Conservation (phyloP, 2,113 vertebrate species). For the Ariopsis seemanni region DNA sequence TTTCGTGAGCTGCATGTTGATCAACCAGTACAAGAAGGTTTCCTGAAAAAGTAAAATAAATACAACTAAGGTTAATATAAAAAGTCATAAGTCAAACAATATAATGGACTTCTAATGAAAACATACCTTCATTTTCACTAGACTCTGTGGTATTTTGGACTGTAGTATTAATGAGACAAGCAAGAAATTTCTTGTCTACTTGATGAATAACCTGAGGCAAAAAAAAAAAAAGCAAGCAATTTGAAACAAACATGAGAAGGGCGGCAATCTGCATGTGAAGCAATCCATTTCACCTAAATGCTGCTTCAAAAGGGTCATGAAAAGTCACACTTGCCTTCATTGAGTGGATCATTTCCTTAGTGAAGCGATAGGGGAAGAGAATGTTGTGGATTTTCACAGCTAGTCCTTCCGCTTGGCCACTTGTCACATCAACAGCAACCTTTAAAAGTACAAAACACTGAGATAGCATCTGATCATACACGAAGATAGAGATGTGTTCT, state of each 20-base stretch:
- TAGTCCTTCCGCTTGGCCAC: conserved; percentile 78
- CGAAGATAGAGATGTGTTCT: too few species aligned
- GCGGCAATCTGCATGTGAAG: neutral
- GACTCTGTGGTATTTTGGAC: conserved; percentile 54
- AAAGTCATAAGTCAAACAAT: neutral
- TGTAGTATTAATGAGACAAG: conserved; percentile 88
- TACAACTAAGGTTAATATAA: neutral
- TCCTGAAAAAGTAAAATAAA: conserved; percentile 61
- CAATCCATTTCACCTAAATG: neutral
- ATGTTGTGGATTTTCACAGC: conserved; percentile 94
- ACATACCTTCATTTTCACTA: conserved; percentile 60
- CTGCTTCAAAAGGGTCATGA: neutral
- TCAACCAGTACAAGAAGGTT: conserved; percentile 93
- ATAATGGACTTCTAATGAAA: neutral
- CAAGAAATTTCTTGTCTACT: conserved; percentile 98
- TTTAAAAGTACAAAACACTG: conserved; percentile 55
- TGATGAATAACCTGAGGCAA: conserved; percentile 88
- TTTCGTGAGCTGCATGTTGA: conserved; percentile 95
- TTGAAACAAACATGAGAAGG: neutral
- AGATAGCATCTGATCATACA: neutral
- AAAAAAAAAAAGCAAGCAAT: neutral
- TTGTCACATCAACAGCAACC: conserved; percentile 89
- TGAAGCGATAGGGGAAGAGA: conserved; percentile 92
- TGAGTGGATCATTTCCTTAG: conserved; percentile 93
- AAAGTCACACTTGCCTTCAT: conserved; percentile 78